Conservation (phyloP, 2,888 invertebrate genomes). For the Flexamia atlantica region DNA sequence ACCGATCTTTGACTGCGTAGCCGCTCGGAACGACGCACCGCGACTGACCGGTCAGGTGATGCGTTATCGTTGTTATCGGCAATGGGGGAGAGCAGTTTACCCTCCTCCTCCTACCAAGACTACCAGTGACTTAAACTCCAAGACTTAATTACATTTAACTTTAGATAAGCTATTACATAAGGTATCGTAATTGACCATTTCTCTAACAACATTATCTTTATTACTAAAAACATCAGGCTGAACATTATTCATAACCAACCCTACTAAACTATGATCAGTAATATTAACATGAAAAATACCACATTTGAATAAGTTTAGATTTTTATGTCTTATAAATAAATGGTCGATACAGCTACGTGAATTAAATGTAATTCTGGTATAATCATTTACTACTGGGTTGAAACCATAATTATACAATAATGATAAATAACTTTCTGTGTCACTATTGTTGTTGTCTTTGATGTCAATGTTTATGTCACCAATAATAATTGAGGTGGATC, state of each 20-base stretch:
- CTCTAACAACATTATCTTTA: background rate
- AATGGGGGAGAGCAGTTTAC: no score
- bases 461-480: conserved; percentile 3
- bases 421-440: background rate
- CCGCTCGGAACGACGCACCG: no score
- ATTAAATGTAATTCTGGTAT: background rate
- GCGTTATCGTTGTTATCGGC: no score
- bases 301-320: background rate
- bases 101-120: no score
- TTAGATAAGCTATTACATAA: background rate
- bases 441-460: background rate
- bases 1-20: no score
- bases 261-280: conserved; percentile 6
- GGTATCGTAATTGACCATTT: background rate
- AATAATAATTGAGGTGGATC: background rate
- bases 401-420: background rate
- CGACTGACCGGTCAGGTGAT: no score
- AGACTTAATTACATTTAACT: background rate
- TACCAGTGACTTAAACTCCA: background rate
- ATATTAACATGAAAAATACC: background rate
- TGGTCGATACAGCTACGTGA: background rate
- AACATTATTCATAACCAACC: background rate
- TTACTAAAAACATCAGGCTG: background rate
- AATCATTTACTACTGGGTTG: background rate
- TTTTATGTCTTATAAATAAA: background rate